Evolutionary conservation across 2,797 vertebrate genomes (phyloP).

Genomic region (Falco columbarius): DNA sequence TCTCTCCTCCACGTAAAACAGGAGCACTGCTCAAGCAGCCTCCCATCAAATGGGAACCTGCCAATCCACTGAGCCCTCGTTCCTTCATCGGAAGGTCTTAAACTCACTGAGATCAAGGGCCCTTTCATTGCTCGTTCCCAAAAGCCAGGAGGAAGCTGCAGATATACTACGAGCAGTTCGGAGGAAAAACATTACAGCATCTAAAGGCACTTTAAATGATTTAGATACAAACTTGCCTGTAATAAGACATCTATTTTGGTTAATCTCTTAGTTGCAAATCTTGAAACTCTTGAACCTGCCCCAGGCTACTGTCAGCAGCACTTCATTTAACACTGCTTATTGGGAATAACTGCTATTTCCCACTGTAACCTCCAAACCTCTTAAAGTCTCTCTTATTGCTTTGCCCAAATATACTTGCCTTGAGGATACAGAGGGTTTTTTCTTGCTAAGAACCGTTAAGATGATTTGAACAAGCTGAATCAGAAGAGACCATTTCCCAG

Average conservation of each 20-base stretch:
- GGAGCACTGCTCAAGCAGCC: background rate
- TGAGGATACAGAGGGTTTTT: conserved; percentile 44
- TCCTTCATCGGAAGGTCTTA: background rate
- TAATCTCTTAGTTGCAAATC: conserved; percentile 75
- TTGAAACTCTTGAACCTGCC: conserved; percentile 74
- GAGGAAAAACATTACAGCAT: conserved; percentile 57
- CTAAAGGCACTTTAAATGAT: conserved; percentile 72
- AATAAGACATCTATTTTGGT: conserved; percentile 76
- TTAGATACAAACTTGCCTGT: conserved; percentile 69
- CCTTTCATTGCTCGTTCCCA: background rate
- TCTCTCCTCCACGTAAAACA: rapidly evolving
- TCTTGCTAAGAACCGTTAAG: conserved; percentile 2
- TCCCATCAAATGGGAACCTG: background rate
- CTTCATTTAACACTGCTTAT: conserved; percentile 72
- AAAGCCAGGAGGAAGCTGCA: conserved; percentile 18
- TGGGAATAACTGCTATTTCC: conserved; percentile 71
- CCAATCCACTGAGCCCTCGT: background rate
- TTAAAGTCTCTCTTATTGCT: conserved; percentile 60
- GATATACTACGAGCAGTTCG: background rate
- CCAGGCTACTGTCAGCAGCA: conserved; percentile 73
- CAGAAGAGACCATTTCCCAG: conserved; percentile 30
- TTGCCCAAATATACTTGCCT: conserved; percentile 69
- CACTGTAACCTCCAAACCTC: conserved; percentile 41
- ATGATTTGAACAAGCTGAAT: conserved; percentile 58
- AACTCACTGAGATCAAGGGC: background rate